phyloP scores from a whole-genome alignment of 1,140 invertebrate species.

The Pogonognathellus flavescens region DNA sequence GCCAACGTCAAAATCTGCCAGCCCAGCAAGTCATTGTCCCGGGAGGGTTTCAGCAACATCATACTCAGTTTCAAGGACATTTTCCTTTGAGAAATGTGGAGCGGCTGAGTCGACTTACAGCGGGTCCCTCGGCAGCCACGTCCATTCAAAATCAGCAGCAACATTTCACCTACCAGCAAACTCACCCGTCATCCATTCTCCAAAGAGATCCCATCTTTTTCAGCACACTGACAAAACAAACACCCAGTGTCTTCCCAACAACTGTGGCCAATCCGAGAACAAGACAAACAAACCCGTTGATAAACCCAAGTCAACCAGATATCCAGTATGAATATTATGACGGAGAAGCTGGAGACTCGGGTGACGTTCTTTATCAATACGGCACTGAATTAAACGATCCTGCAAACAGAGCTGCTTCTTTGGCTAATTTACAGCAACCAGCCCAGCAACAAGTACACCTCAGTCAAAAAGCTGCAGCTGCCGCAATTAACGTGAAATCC shows the following conservation, averaged over 20 bases:
- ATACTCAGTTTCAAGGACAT: constrained; percentile 2
- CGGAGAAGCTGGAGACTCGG: constrained; percentile 47
- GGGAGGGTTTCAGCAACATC: constrained; percentile 60
- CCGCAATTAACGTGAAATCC: background rate
- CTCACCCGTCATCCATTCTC: background rate
- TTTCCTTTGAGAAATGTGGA: background rate
- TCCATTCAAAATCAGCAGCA: constrained; percentile 61
- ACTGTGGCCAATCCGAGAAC: background rate
- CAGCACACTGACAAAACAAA: background rate
- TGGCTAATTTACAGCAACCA: background rate
- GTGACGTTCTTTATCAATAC: constrained; percentile 56
- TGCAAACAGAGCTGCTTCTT: background rate
- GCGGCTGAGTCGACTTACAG: too few species aligned
- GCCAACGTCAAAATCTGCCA: constrained; percentile 1
- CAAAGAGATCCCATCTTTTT: background rate
- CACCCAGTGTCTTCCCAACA: background rate
- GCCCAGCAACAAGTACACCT: background rate
- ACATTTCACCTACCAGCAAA: constrained; percentile 46
- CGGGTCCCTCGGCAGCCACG: background rate
- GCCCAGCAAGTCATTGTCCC: constrained; percentile 64
- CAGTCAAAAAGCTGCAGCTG: constrained; percentile 3
- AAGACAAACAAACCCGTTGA: constrained; percentile 10
- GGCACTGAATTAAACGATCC: constrained; percentile 44
- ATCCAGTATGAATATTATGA: constrained; percentile 65
- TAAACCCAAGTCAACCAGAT: constrained; percentile 28